phyloP scores from a whole-genome alignment of 2,797 vertebrate species.

The Pangasius djambal region DNA sequence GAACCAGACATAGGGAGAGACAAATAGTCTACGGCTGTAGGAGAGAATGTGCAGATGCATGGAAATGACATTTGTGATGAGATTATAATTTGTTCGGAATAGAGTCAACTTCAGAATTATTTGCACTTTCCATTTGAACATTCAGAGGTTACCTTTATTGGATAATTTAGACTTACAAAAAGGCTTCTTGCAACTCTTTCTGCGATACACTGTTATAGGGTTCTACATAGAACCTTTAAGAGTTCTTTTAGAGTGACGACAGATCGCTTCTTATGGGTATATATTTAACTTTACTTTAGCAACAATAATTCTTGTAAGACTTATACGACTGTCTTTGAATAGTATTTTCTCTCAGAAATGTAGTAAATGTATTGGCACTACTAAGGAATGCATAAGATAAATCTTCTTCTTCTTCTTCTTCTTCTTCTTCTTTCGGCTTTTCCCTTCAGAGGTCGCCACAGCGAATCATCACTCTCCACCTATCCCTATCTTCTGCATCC shows the following conservation, averaged over 20 bases:
- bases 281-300: not conserved
- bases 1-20: not conserved
- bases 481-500: too few species aligned
- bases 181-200: not conserved
- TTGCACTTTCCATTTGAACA: not conserved
- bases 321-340: not conserved
- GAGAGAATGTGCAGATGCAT: slow-evolving; percentile 3
- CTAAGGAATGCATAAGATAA: not conserved
- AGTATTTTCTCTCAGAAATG: not conserved
- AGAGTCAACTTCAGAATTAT: not conserved
- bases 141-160: not conserved
- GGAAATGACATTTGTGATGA: not conserved
- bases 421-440: too few species aligned
- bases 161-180: not conserved
- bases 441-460: too few species aligned
- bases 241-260: not conserved
- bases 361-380: not conserved
- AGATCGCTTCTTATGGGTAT: not conserved
- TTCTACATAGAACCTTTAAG: not conserved
- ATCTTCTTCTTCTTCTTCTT: not conserved
- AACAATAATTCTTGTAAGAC: not conserved
- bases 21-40: not conserved
- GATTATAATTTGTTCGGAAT: not conserved
- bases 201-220: not conserved
- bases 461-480: too few species aligned